Conservation (phyloP, 2,888 invertebrate genomes). For the Pristionchus japonicus region DNA sequence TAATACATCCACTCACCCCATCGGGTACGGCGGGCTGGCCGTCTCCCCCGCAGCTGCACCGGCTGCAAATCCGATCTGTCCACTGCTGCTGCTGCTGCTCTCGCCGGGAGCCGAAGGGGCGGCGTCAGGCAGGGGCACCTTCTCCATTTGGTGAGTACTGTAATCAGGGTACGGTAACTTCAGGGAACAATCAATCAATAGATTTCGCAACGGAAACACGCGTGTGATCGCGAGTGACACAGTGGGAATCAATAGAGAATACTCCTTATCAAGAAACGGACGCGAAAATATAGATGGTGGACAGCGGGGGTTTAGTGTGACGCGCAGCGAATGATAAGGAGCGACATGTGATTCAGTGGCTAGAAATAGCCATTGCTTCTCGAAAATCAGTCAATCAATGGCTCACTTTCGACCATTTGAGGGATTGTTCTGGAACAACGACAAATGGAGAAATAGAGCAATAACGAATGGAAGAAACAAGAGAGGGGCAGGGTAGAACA, state of each 20-base stretch:
- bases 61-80: slow-evolving; percentile 3
- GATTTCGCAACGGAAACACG: not conserved
- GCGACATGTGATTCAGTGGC: not conserved
- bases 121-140: not conserved
- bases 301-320: not conserved
- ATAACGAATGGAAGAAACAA: not conserved
- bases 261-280: not conserved
- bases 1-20: not conserved
- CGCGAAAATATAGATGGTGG: not conserved
- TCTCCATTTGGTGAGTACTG: not conserved
- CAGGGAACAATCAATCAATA: not conserved
- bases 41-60: not conserved
- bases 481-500: not conserved
- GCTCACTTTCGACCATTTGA: not conserved
- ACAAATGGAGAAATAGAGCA: not conserved
- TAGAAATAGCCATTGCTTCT: not conserved
- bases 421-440: not conserved
- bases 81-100: slow-evolving; percentile 6
- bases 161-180: not conserved
- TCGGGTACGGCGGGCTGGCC: not conserved
- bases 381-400: not conserved
- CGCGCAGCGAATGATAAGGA: not conserved
- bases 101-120: not conserved
- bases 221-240: not conserved
- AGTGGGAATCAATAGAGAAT: not conserved